Conservation (phyloP, 2,113 vertebrate genomes). For the Astur gentilis region DNA sequence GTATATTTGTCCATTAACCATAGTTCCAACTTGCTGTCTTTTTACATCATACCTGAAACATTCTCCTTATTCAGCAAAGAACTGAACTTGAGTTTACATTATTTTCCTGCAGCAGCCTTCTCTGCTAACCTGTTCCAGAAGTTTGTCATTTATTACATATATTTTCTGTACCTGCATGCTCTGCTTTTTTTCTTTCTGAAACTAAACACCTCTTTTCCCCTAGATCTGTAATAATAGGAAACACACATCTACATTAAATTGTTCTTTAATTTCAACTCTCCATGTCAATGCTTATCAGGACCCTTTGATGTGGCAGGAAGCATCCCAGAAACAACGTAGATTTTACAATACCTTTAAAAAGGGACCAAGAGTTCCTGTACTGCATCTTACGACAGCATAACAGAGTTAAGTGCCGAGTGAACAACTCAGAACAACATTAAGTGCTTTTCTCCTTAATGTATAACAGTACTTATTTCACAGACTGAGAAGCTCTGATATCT, state of each 20-base stretch:
- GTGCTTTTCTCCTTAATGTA: neutral
- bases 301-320: neutral
- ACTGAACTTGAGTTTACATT: neutral
- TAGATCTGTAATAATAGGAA: neutral
- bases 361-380: neutral
- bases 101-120: neutral
- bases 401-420: neutral
- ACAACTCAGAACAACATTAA: neutral
- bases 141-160: neutral
- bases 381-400: fast-evolving
- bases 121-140: neutral
- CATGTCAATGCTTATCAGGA: neutral
- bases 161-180: neutral
- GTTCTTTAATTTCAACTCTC: neutral
- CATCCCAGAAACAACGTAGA: neutral
- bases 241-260: neutral
- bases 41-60: neutral
- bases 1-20: neutral
- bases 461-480: neutral
- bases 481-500: neutral
- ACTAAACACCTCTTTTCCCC: neutral
- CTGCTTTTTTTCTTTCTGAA: neutral
- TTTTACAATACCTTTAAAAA: neutral
- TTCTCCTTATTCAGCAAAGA: neutral
- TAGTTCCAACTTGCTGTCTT: neutral